Base-by-base conservation (phyloP, 2,888 invertebrate species). In the Agrotis puta region DNA sequence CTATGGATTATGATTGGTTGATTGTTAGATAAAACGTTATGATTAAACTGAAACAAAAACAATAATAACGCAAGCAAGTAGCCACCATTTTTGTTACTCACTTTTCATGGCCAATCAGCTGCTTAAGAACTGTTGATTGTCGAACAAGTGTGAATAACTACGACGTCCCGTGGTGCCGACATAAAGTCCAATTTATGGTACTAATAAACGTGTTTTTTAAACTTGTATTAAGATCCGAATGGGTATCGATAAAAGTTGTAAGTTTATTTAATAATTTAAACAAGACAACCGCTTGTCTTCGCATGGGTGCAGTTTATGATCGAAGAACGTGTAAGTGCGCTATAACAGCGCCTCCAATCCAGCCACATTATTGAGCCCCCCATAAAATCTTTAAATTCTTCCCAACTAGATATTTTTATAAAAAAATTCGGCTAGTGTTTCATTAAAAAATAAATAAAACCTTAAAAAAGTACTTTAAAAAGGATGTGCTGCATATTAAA, bases 131-230 rank as follows among this genome's bases (percentile, higher is more conserved):
- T 39, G 47, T 70, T 58, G 50, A 53, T 68, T 69, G 39, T 69
- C 54, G 39, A 77, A 62, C 61, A 66, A 79, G 82, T 82, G 68
- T 74, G 78, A 81, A 74, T 65, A 64, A 67, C 56, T 43, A 22
- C 22, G 62, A 57, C 64, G 53, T 59, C 83, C 79, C 64, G 72
- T 65, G 27, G 75, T 53, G 72, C 65, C 33, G 50, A 70, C 65
- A 62, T 58, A 64, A 14, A 24, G 50, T 57, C 50, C 33, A 64
- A 70, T 79, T 73, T 76, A 76, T 68, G 47, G n/a, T 57, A 72
- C 66, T 69, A 51, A 67, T 72, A 63, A 16, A 58, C 53, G 24
- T 27, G 33, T 6, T 3, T n/a, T 20, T n/a, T n/a, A n/a, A n/a
- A n/a, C n/a, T n/a, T n/a, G n/a, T n/a, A n/a, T n/a, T n/a, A n/a